phyloP scores from a whole-genome alignment of 2,888 invertebrate genomes.

The Sphaerophoria taeniata region DNA sequence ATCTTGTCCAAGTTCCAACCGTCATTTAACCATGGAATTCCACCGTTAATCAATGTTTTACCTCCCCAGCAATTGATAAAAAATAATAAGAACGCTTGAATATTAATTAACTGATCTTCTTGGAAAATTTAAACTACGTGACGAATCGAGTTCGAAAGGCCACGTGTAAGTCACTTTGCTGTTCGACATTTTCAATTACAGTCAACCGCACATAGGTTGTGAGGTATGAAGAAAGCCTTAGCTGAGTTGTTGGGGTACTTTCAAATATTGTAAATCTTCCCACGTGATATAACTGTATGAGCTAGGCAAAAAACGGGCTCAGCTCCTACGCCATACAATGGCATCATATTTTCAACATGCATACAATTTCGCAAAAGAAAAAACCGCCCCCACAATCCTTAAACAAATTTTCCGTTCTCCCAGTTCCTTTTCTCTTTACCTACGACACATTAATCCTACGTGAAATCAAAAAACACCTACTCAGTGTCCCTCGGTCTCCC shows the following conservation, averaged over 20 bases:
- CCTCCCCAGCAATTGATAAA: too few species aligned
- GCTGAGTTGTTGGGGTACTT: not conserved
- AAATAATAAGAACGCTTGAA: too few species aligned
- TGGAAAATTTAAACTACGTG: not conserved
- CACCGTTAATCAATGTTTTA: too few species aligned
- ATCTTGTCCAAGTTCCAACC: too few species aligned
- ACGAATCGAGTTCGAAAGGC: not conserved
- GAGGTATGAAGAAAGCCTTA: not conserved
- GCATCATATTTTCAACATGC: not conserved
- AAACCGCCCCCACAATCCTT: conserved; percentile 40
- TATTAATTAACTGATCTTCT: not conserved
- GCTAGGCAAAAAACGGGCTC: not conserved
- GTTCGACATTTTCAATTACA: conserved; percentile 17
- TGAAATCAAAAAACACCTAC: conserved; percentile 41
- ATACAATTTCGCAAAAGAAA: conserved; percentile 13
- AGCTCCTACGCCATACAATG: conserved; percentile 26
- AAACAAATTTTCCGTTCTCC: conserved; percentile 59
- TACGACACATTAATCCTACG: conserved; percentile 17
- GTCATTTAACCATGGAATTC: too few species aligned
- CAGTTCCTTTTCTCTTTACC: conserved; percentile 3
- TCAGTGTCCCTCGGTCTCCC: conserved; percentile 33
- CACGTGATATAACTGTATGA: conserved; percentile 9
- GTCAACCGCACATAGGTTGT: not conserved
- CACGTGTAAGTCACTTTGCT: conserved; percentile 3
- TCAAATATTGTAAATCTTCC: conserved; percentile 3